Evolutionary conservation across 2,888 invertebrate species (phyloP).

Genomic region (Camponotus fellah): DNA sequence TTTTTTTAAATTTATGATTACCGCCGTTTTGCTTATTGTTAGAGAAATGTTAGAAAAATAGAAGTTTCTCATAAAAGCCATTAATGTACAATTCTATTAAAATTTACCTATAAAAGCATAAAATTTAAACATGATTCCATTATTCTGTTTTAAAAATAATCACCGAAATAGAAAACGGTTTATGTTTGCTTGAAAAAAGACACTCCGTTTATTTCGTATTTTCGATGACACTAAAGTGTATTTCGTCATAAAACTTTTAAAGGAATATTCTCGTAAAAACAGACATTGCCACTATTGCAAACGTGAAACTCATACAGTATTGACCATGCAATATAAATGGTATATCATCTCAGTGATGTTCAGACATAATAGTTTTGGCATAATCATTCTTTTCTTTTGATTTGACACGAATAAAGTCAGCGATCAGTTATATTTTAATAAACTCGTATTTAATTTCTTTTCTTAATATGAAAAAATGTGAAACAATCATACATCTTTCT

Average conservation of each 20-base stretch:
- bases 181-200: not conserved
- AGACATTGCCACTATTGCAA: slow-evolving; percentile 49
- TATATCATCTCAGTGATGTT: slow-evolving; percentile 51
- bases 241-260: slow-evolving; percentile 59
- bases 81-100: not conserved
- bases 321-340: slow-evolving; percentile 60
- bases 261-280: slow-evolving; percentile 49
- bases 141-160: not conserved
- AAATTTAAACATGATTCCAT: not conserved
- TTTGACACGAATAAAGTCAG: slow-evolving; percentile 41
- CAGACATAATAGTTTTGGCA: not conserved
- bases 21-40: not conserved
- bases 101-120: not conserved
- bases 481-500: not conserved
- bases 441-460: not conserved
- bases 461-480: not conserved
- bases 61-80: not conserved
- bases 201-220: slow-evolving; percentile 11
- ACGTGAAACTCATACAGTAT: slow-evolving; percentile 59
- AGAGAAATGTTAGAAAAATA: not conserved
- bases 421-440: slow-evolving; percentile 59
- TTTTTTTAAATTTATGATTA: not conserved
- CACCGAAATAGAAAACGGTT: not conserved
- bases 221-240: slow-evolving; percentile 11
- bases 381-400: slow-evolving; percentile 38